A percentile compares a stretch with the other conserved stretches of the same genome.
phyloP scores from a whole-genome alignment of 2,797 vertebrate genomes.

The Bothrops alternatus region DNA sequence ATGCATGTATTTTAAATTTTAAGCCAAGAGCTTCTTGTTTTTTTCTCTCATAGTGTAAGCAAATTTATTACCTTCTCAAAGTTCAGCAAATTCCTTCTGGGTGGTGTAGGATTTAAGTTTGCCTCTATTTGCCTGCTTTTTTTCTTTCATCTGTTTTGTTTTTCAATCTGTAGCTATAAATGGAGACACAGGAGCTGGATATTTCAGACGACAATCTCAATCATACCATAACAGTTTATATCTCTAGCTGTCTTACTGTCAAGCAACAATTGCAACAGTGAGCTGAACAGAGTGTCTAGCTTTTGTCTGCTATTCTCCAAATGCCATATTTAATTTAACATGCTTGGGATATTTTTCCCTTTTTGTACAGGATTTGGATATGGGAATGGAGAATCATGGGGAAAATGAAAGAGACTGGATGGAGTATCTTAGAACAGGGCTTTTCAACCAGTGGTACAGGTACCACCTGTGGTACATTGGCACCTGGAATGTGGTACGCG shows the following conservation, averaged over 20 bases:
- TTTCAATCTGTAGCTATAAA: not conserved
- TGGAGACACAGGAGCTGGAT: not conserved
- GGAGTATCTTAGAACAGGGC: not conserved
- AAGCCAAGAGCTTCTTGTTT: not conserved
- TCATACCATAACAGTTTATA: not conserved
- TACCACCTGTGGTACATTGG: no score
- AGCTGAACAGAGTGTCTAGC: constrained; percentile 1
- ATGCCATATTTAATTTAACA: constrained; percentile 1
- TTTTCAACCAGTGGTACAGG: no score
- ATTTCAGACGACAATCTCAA: not conserved
- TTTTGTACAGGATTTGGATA: not conserved
- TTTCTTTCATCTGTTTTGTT: not conserved
- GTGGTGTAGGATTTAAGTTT: not conserved
- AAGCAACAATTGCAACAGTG: not conserved
- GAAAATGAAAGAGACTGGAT: not conserved
- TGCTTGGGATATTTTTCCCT: not conserved
- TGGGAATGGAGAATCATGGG: not conserved
- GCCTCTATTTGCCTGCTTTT: not conserved
- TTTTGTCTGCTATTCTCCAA: constrained; percentile 8
- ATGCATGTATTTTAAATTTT: not conserved
- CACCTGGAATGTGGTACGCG: no score
- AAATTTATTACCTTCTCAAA: not conserved
- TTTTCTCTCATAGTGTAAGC: not conserved
- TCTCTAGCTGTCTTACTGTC: not conserved
- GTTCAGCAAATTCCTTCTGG: not conserved